Evolutionary conservation across 2,113 vertebrate species (phyloP).

Genomic region (Callocephalon fimbriatum): DNA sequence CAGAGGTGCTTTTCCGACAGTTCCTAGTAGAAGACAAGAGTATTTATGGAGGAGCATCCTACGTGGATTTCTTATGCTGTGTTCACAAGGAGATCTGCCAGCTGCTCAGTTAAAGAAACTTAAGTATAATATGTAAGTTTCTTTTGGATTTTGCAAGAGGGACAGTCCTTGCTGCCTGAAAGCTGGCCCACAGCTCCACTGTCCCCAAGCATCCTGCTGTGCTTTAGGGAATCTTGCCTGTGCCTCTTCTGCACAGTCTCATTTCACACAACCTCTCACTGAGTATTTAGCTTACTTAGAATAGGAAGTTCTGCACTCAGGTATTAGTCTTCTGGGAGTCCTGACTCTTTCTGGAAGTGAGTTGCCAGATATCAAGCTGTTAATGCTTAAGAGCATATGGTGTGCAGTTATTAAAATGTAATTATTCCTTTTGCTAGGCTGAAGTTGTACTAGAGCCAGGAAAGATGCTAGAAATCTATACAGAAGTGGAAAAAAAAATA

Average conservation of each 20-base stretch:
- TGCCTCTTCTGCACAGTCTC: constrained; percentile 23
- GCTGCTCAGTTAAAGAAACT: constrained; percentile 84
- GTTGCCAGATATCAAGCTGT: constrained; percentile 28
- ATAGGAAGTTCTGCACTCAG: constrained; percentile 68
- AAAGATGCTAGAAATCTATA: not conserved
- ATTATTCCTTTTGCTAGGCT: constrained; percentile 31
- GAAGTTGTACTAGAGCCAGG: constrained; percentile 28
- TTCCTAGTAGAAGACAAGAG: constrained; percentile 93
- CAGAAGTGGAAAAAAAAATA: not conserved
- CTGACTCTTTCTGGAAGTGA: constrained; percentile 6
- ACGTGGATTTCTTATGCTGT: constrained; percentile 92
- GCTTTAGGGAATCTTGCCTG: not conserved
- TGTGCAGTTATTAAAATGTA: constrained; percentile 40
- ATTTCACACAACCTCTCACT: not conserved
- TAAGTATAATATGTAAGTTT: not conserved
- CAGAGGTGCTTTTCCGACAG: constrained; percentile 90
- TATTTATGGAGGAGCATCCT: constrained; percentile 89
- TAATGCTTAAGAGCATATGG: not conserved
- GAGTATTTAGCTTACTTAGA: constrained; percentile 33
- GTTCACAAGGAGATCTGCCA: constrained; percentile 92
- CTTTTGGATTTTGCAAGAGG: not conserved
- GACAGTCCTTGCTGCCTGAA: constrained; percentile 18
- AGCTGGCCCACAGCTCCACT: not conserved
- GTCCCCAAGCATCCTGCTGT: not conserved
- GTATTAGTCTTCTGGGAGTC: constrained; percentile 37